These are phyloP conservation scores for Lycaon pictus DNA, from an alignment of 2,113 vertebrate genomes.

Conservation along the genomic window DNA sequence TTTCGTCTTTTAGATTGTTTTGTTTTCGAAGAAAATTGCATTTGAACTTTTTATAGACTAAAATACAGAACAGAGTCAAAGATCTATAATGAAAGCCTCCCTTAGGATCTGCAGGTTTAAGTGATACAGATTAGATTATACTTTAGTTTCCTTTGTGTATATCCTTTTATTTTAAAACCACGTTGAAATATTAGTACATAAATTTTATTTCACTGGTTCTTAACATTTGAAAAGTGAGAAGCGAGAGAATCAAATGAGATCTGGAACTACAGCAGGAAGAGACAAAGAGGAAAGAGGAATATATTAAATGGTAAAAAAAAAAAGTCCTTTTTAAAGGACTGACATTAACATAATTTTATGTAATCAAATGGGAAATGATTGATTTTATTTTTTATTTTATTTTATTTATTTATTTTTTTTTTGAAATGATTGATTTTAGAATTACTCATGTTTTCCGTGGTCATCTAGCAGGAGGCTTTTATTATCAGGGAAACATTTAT, in stretches of 20 bases:
- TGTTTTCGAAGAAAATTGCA: not conserved
- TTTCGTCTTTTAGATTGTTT: not conserved
- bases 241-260: constrained; percentile 33
- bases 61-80: not conserved
- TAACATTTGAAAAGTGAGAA: constrained; percentile 29
- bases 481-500: constrained; percentile 49
- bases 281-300: constrained; percentile 8
- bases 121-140: constrained; percentile 1
- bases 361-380: not conserved
- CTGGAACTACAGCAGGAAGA: not conserved
- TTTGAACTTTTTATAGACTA: constrained; percentile 26
- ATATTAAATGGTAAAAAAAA: not conserved
- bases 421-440: constrained; percentile 35
- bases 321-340: not conserved
- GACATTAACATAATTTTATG: not conserved
- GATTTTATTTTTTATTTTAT: no score
- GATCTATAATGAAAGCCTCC: constrained; percentile 13
- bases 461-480: constrained; percentile 15
- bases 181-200: constrained; percentile 36
- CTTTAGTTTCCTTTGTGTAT: constrained; percentile 24
- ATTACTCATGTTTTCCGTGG: not conserved
- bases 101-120: not conserved
- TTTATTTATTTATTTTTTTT: no score
- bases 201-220: constrained; percentile 40
- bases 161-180: constrained; percentile 3